Percentiles rank a stretch among this genome's conserved stretches.
Conservation (phyloP, 2,888 invertebrate genomes). For the Lepidochrysops patricia region DNA sequence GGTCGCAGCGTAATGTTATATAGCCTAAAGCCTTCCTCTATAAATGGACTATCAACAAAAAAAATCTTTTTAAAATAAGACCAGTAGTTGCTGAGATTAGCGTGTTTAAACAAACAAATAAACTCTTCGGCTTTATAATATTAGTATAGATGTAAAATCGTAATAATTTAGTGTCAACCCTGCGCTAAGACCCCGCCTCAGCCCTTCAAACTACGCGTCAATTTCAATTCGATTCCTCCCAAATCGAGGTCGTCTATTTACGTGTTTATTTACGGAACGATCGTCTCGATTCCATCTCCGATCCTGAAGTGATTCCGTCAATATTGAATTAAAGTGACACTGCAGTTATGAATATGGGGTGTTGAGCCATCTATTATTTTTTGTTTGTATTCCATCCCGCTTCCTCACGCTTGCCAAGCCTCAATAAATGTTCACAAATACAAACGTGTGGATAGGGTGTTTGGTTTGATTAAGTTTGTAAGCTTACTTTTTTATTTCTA, state of each 20-base stretch:
- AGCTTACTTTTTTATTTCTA: too few relatives aligned
- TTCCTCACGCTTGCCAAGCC: too few relatives aligned
- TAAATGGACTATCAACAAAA: too few relatives aligned
- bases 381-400: background rate
- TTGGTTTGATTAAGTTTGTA: too few relatives aligned
- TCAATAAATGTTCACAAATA: too few relatives aligned
- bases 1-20: too few relatives aligned
- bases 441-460: too few relatives aligned
- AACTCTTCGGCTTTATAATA: too few relatives aligned
- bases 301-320: background rate
- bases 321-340: background rate
- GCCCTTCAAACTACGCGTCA: background rate
- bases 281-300: background rate
- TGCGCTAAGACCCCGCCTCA: background rate
- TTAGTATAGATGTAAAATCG: background rate
- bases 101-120: too few relatives aligned
- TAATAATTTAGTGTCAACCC: background rate
- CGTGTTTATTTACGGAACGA: background rate
- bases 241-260: background rate
- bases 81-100: too few relatives aligned
- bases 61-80: too few relatives aligned
- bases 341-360: background rate
- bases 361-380: background rate
- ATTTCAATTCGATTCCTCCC: background rate
- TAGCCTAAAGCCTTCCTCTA: too few relatives aligned